Evolutionary conservation across 2,888 invertebrate species (phyloP), one percentile per base, ranked within the genome.

Genomic region (Diabrotica balteata): DNA sequence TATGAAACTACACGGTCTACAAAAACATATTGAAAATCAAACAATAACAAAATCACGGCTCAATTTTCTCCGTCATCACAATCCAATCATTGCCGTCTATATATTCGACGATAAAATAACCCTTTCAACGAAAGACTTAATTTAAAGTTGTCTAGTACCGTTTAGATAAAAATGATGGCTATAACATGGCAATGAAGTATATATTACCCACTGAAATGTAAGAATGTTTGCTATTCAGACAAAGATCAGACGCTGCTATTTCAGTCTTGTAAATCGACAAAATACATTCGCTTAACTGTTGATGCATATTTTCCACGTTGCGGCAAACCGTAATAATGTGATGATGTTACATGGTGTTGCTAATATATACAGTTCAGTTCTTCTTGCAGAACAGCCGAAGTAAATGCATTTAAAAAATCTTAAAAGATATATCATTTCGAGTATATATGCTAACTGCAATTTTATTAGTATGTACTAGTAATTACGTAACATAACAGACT

Each of bases 161-260:
- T 32, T 32, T 32, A 32, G 32, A 32, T 32, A 61, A 46, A 52
- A 60, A 60, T 43, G 50, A 10, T 47, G 42, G 52, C 8, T 11
- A 10, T 51, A 45, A 60, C 53, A 47, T n/a, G 32, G 53, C 11
- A 52, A 52, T 17, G 61, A 62, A 54, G 51, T 49, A 49, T 49
- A 62, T 62, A 62, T 55, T 54, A 62, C 42, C 49, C 49, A 49
- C 43, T 62, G 62, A 62, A 62, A 55, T 47, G 62, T 54, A 55
- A 62, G 62, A 62, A 62, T 62, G 54, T 55, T 22, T 11, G 49
- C 54, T 62, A 62, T 62, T 62, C 62, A 55, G 62, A 54, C 54
- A 43, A 62, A 62, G 52, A 53, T 63, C 52, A 53, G 64, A 58
- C 52, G 64, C 7, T 42, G 58, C 64, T 64, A 64, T 64, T 64